Evolutionary conservation across 2,113 vertebrate species (phyloP), one percentile per base, ranked within the genome.

Genomic region (Oryzias celebensis): DNA sequence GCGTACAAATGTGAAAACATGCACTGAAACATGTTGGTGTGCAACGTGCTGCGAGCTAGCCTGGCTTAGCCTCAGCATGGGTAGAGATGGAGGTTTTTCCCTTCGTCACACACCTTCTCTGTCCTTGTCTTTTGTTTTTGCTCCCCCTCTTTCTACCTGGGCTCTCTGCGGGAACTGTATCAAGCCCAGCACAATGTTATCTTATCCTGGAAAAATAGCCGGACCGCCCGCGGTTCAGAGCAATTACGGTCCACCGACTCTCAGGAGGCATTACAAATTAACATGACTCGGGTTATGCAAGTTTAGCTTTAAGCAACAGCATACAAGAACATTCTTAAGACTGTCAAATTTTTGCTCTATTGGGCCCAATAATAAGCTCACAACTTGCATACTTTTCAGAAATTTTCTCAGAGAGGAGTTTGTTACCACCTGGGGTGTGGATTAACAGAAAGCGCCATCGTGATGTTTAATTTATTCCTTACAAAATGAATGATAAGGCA

Each of bases 161-260:
- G 42, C 71, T 69, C 66, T 76, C 82, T 5, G 14, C 20, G 4
- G 81, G 81, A 86, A 75, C 77, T 86, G 76, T 84, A 84, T 81
- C 79, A 85, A 71, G 77, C 67, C 71, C 65, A 43, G 46, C 68
- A 50, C 56, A 50, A 42, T 60, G 64, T 82, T 85, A 84, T 85
- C 84, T 85, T 78, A 82, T 72, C 79, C 73, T 42, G 54, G 66
- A 74, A 68, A 86, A 84, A 81, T 68, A 73, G 58, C 65, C 60
- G 49, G 56, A 57, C 67, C 56, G 14, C 86, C 86, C 20, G 75
- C 5, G 5, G 83, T 78, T 77, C 75, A 58, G 65, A 85, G 82
- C 84, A 78, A 86, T 88, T 85, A 87, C 67, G 69, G 74, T 71
- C 71, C 78, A 67, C 10, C 56, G 13, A 69, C 77, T 84, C 85